Evolutionary conservation across 2,797 vertebrate genomes (phyloP).

Genomic region (Coluber constrictor): DNA sequence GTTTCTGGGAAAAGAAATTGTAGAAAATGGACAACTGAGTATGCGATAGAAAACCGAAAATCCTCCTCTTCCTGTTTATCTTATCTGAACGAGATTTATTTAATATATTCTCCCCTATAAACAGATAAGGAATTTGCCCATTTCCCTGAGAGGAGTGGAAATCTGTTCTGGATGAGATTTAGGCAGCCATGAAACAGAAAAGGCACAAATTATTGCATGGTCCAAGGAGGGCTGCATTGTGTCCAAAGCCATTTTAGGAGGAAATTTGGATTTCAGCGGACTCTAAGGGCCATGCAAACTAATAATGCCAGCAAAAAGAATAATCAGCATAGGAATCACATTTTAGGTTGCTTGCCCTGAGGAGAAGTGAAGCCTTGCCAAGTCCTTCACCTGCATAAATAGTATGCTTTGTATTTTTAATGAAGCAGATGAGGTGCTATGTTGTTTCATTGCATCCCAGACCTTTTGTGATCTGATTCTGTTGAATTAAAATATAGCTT

Average conservation of each 20-base stretch:
- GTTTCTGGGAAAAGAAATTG: neutral
- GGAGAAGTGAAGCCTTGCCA: neutral
- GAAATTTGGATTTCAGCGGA: neutral
- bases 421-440: neutral
- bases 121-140: neutral
- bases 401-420: neutral
- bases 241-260: neutral
- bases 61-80: neutral
- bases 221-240: neutral
- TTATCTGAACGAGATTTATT: neutral
- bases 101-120: neutral
- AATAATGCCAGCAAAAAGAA: neutral
- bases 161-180: neutral
- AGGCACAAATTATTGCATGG: neutral
- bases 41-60: neutral
- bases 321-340: neutral
- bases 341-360: neutral
- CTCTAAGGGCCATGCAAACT: neutral
- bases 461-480: neutral
- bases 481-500: neutral
- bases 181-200: neutral
- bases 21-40: neutral
- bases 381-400: neutral
- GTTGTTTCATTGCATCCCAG: neutral
- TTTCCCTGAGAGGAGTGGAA: neutral